These are phyloP conservation scores for Emberiza fucata DNA, from an alignment of 2,113 vertebrate species.

Conservation along the genomic window DNA sequence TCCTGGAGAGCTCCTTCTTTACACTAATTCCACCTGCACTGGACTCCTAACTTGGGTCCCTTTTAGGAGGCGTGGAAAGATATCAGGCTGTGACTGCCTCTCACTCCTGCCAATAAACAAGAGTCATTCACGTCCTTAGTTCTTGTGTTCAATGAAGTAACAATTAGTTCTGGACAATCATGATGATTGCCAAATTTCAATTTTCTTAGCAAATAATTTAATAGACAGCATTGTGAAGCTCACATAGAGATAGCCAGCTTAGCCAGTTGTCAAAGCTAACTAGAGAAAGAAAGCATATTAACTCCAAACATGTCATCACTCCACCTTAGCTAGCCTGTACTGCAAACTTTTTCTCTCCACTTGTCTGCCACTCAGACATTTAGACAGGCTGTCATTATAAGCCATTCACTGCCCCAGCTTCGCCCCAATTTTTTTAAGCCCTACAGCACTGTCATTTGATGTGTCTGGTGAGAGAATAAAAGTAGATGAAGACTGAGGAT, in stretches of 20 bases:
- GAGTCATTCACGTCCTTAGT: not conserved
- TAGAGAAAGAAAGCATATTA: not conserved
- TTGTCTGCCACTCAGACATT: slow-evolving; percentile 59
- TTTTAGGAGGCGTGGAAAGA: not conserved
- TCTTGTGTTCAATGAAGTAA: not conserved
- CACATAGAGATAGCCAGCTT: not conserved
- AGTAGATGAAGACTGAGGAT: slow-evolving; percentile 65
- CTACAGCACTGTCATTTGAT: slow-evolving; percentile 74
- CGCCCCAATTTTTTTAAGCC: slow-evolving; percentile 74
- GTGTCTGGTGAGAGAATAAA: slow-evolving; percentile 73
- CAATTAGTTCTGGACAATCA: not conserved
- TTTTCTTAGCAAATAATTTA: not conserved
- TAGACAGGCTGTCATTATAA: slow-evolving; percentile 67
- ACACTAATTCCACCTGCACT: not conserved
- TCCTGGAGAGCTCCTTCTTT: not conserved
- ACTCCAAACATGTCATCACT: not conserved
- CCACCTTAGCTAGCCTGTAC: not conserved
- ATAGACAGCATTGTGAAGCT: not conserved
- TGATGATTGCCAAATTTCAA: not conserved
- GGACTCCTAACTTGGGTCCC: not conserved
- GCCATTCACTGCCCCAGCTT: slow-evolving; percentile 55
- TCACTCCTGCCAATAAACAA: not conserved
- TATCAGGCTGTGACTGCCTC: not conserved
- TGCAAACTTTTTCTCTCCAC: not conserved
- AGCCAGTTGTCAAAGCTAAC: not conserved